These are phyloP conservation scores for Apodemia zela DNA, from an alignment of 2,888 invertebrate genomes.

Conservation along the genomic window DNA sequence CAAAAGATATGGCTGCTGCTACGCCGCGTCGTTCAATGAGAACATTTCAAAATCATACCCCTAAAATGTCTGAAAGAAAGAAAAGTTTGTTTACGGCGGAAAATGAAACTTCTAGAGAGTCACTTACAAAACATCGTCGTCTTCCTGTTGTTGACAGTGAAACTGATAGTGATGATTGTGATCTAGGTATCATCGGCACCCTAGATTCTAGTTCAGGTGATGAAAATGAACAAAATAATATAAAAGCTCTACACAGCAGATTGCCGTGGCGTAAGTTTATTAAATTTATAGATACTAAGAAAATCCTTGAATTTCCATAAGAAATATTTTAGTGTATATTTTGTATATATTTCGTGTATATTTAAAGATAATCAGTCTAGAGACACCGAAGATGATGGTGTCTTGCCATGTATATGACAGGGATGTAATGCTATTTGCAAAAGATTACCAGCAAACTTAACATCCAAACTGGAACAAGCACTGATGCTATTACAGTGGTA, in stretches of 20 bases:
- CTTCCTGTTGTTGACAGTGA: constrained; percentile 70
- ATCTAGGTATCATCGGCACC: constrained; percentile 80
- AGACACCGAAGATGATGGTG: too few species aligned
- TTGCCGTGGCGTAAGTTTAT: constrained; percentile 59
- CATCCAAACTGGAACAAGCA: too few species aligned
- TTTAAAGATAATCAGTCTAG: too few species aligned
- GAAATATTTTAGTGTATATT: too few species aligned
- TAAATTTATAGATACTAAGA: background rate
- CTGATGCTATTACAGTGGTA: too few species aligned
- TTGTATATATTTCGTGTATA: too few species aligned
- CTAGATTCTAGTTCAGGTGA: constrained; percentile 74
- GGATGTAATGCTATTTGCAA: too few species aligned
- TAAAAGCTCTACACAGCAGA: constrained; percentile 56
- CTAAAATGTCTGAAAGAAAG: constrained; percentile 82
- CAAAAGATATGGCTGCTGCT: constrained; percentile 53
- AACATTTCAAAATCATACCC: constrained; percentile 68
- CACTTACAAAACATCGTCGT: constrained; percentile 61
- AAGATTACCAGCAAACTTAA: too few species aligned
- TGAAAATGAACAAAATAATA: constrained; percentile 56
- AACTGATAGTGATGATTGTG: constrained; percentile 74
- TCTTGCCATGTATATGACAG: too few species aligned
- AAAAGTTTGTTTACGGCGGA: constrained; percentile 80
- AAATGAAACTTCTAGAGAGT: constrained; percentile 46
- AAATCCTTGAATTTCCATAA: background rate
- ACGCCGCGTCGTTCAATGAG: constrained; percentile 67